Evolutionary conservation across 2,888 invertebrate genomes (phyloP).

Genomic region (Dolichomitus sp.): DNA sequence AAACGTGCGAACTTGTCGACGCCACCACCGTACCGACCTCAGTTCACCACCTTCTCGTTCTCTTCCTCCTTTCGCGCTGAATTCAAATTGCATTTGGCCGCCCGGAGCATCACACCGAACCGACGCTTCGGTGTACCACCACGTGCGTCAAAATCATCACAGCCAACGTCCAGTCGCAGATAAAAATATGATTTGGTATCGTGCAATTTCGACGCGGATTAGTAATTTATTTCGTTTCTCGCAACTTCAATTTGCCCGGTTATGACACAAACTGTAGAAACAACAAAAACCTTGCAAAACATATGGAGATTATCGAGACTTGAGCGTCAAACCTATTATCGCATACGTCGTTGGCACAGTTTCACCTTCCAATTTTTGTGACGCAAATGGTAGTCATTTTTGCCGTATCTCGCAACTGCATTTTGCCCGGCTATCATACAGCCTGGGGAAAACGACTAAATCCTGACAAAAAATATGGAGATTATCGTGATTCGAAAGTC

Average conservation of each 20-base stretch:
- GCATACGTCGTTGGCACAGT: too few relatives aligned
- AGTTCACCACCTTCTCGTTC: not conserved
- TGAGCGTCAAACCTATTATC: too few relatives aligned
- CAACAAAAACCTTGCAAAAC: too few relatives aligned
- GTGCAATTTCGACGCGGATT: not conserved
- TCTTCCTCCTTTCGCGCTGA: not conserved
- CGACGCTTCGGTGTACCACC: constrained; percentile 24
- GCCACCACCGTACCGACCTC: constrained; percentile 23
- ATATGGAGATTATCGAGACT: too few relatives aligned
- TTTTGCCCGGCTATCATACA: too few relatives aligned
- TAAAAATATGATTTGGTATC: constrained; percentile 22
- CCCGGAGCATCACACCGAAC: not conserved
- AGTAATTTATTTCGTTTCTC: too few relatives aligned
- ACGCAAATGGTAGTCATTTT: too few relatives aligned
- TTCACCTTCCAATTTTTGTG: too few relatives aligned
- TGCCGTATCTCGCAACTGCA: too few relatives aligned
- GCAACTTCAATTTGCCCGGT: too few relatives aligned
- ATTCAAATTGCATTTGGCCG: constrained; percentile 49
- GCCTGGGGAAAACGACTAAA: not conserved
- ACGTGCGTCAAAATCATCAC: constrained; percentile 26
- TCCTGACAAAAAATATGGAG: not conserved
- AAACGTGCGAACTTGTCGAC: constrained; percentile 69
- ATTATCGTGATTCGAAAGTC: not conserved
- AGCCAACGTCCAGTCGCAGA: not conserved
- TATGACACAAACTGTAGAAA: too few relatives aligned